Base-by-base conservation (phyloP, 2,888 invertebrate species). In the Drosophila macrothrix region DNA sequence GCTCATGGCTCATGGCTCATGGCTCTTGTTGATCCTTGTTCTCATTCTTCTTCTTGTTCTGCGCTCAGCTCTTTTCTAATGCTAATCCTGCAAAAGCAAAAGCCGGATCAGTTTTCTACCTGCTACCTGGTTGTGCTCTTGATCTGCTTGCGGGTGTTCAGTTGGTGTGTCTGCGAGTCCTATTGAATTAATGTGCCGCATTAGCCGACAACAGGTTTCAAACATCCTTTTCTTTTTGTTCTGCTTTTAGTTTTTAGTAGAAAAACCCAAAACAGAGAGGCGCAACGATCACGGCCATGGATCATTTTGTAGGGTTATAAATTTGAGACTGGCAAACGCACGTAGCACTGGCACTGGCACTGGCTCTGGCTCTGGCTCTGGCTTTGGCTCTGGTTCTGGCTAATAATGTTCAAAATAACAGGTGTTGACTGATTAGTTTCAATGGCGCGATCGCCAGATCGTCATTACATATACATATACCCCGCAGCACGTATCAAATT, bases 371-470 rank as follows among this genome's bases (percentile, higher is more conserved):
- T 41, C 1, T n/a, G 41, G 10, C 41, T n/a, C 2, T 41, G n/a
- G 19, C 9, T n/a, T 5, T 41, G 2, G 41, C 2, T 22, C 22
- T 46, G 41, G n/a, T 16, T 31, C 43, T 52, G 28, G 60, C 84
- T 73, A 80, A 86, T 83, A 67, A 69, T 80, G 82, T 80, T 77
- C 76, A 81, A 88, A 89, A 88, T 87, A 89, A 89, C 89, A 89
- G 89, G 88, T 88, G 88, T 78, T 68, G 89, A 67, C 71, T 85
- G 88, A 88, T 89, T 80, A 85, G 85, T 80, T 80, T 77, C 76
- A 63, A 76, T 58, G 31, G 69, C 62, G 71, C 70, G 68, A 61
- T 59, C 61, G 56, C 5, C 66, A 33, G 41, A 60, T 67, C 53
- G 29, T 28, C 46, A 46, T 49, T 41, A 46, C 12, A 56, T 49